phyloP scores from a whole-genome alignment of 2,797 vertebrate species.

The Anabas testudineus region DNA sequence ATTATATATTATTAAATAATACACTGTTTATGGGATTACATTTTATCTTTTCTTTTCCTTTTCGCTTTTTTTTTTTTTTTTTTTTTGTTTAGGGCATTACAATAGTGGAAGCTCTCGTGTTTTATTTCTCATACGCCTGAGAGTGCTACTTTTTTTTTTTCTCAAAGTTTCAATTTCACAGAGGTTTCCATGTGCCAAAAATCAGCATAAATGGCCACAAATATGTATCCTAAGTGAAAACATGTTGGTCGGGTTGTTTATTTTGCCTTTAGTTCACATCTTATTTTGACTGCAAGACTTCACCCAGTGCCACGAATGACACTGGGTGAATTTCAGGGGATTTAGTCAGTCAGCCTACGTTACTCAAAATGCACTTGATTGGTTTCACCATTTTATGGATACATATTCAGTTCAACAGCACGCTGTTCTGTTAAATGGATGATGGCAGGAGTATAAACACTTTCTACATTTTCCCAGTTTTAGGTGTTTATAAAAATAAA shows the following conservation, averaged over 20 bases:
- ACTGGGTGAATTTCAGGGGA: constrained; percentile 34
- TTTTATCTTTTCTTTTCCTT: too few relatives aligned
- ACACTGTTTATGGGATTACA: too few relatives aligned
- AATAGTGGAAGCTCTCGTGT: constrained; percentile 38
- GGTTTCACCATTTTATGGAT: constrained; percentile 28
- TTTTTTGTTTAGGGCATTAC: constrained; percentile 45
- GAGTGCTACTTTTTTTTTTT: constrained; percentile 21
- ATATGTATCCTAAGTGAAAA: constrained; percentile 75
- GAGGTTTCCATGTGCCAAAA: constrained; percentile 54
- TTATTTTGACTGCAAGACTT: constrained; percentile 72
- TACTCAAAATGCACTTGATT: constrained; percentile 68
- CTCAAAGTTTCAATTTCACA: constrained; percentile 62
- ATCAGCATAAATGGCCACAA: constrained; percentile 72
- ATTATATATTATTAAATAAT: too few relatives aligned
- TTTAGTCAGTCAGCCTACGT: constrained; percentile 54
- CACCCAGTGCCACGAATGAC: constrained; percentile 52
- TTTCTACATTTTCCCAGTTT: too few relatives aligned
- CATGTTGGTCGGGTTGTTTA: constrained; percentile 67
- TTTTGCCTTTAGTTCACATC: constrained; percentile 65
- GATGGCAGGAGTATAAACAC: too few relatives aligned
- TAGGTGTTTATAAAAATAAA: too few relatives aligned
- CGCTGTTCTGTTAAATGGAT: constrained; percentile 19
- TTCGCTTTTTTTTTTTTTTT: too few relatives aligned
- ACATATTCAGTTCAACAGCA: constrained; percentile 38
- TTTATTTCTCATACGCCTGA: constrained; percentile 41